phyloP scores from a whole-genome alignment of 2,888 invertebrate species.

The Scaptomyza polygonia region DNA sequence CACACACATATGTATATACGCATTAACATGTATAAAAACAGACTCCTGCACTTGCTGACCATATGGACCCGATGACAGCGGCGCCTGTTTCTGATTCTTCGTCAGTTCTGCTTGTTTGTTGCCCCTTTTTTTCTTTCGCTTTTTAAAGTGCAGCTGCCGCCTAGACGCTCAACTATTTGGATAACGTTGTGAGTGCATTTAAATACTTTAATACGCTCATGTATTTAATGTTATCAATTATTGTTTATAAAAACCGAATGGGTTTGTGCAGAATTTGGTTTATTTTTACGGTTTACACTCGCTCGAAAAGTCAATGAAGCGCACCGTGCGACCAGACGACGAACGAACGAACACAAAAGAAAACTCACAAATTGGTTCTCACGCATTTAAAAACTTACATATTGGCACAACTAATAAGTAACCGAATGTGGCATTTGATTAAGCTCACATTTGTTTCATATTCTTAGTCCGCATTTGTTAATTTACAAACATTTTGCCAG shows the following conservation, averaged over 20 bases:
- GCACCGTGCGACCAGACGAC: constrained; percentile 67
- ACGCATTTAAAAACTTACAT: constrained; percentile 40
- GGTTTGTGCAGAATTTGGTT: constrained; percentile 29
- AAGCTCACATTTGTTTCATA: constrained; percentile 18
- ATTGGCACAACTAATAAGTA: constrained; percentile 16
- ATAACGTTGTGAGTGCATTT: constrained; percentile 2
- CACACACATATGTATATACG: constrained; percentile 12
- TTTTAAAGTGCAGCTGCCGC: constrained; percentile 36
- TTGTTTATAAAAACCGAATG: constrained; percentile 14
- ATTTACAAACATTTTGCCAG: constrained; percentile 36
- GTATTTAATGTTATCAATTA: constrained; percentile 4
- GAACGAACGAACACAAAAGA: constrained; percentile 63
- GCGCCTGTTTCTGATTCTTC: constrained; percentile 35
- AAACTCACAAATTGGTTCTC: constrained; percentile 52
- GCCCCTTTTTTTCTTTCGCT: constrained; percentile 31
- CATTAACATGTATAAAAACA: constrained; percentile 21
- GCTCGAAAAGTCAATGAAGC: constrained; percentile 74
- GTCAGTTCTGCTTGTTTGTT: constrained; percentile 45
- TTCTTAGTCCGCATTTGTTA: constrained; percentile 21
- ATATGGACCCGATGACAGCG: constrained; percentile 54
- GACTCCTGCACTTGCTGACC: constrained; percentile 45
- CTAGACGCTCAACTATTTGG: constrained; percentile 22
- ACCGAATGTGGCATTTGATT: neutral
- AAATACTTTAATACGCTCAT: constrained; percentile 1
- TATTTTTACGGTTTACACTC: constrained; percentile 41